Conservation (phyloP, 1,140 invertebrate species). For the Hyposmocoma kahamanoa region DNA sequence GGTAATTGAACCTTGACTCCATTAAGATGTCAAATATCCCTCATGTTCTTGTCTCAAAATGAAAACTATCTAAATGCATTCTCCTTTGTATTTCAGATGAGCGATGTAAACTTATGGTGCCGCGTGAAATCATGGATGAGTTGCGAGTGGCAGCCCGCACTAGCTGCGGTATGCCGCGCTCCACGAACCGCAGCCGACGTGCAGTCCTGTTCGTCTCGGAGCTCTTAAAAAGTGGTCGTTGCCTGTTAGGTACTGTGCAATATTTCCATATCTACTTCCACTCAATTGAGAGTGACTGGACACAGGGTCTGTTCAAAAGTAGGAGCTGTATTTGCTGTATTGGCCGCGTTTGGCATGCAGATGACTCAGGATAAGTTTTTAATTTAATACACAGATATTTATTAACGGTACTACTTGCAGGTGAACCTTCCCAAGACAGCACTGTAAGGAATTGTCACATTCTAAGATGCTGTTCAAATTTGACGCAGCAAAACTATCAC, state of each 20-base stretch:
- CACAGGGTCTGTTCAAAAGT: too few relatives aligned
- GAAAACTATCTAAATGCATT: neutral
- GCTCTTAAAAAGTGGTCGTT: too few relatives aligned
- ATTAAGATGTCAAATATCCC: neutral
- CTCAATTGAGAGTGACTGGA: too few relatives aligned
- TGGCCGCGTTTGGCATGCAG: too few relatives aligned
- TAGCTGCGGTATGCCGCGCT: slow-evolving; percentile 3
- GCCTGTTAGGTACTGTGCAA: too few relatives aligned
- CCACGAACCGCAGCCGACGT: slow-evolving; percentile 16
- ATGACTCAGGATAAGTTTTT: too few relatives aligned
- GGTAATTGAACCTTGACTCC: slow-evolving; percentile 17
- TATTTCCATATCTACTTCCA: too few relatives aligned
- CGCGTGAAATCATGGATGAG: slow-evolving; percentile 22
- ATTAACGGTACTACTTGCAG: too few relatives aligned
- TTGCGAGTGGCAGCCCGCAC: slow-evolving; percentile 5
- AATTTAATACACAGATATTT: too few relatives aligned
- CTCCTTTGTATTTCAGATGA: slow-evolving; percentile 26
- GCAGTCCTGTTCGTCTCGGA: slow-evolving; percentile 25
- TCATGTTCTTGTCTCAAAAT: neutral
- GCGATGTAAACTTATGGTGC: slow-evolving; percentile 28
- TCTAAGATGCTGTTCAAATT: slow-evolving; percentile 16
- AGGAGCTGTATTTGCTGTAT: slow-evolving; percentile 18
- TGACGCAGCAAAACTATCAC: slow-evolving; percentile 22
- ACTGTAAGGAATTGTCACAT: too few relatives aligned
- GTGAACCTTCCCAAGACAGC: too few relatives aligned